Evolutionary conservation across 37 sponge, comb jelly and placozoan species (phyloP), one percentile per base, ranked within the genome.

Genomic region (Lycopodina hypogea): DNA sequence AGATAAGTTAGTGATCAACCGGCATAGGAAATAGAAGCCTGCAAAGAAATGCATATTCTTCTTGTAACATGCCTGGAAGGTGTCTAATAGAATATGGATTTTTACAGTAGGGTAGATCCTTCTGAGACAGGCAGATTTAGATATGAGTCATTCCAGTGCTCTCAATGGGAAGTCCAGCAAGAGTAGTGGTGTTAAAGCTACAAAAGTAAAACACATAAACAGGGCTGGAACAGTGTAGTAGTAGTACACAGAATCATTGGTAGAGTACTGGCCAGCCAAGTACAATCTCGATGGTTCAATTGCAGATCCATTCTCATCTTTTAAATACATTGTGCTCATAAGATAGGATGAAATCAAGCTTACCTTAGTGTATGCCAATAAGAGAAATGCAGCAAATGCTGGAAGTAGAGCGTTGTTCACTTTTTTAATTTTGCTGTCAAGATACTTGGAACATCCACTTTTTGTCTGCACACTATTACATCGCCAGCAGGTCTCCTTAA

Each of bases 11-110:
- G 74, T 50, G 26, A 28, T 26, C 28, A 87, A 56, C 7, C 89
- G 83, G 65, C 71, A 82, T 0, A 87, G 37, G 52, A 87, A 87
- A 34, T 81, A 72, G 14, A 80, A 21, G 24, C 88, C 88, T 1
- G 88, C 88, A 77, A 87, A 87, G 73, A 77, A 87, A 0, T 77
- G n/a, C 22, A 40, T 42, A 18, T 77, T 70, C 33, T 82, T 76
- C 32, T 69, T 68, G 42, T 78, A 87, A 67, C 88, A 87, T 0
- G 83, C 88, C 28, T 81, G 78, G 55, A 87, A 87, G 0, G 78
- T 62, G 38, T 81, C 77, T 11, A 87, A 65, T 12, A 87, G 35
- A 39, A 83, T 56, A 37, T 55, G 56, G 12, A 83, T 45, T 24
- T 75, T 83, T 23, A 6, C 76, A 26, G 41, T 33, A 40, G 75